Conservation (phyloP, 2,797 vertebrate genomes). For the Cheirogaleus major region DNA sequence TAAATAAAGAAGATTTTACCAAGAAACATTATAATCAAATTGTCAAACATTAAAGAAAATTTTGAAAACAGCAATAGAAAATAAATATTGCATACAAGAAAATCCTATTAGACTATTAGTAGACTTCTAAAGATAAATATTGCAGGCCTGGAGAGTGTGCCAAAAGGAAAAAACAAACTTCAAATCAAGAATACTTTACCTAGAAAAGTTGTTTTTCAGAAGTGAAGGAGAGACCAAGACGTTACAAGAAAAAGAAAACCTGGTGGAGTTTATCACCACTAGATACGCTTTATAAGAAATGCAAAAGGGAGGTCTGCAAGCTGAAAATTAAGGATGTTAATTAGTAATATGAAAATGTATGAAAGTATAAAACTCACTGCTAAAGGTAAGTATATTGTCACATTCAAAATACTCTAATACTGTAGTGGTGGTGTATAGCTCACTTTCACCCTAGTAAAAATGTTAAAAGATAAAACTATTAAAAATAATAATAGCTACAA, state of each 20-base stretch:
- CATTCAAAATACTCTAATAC: background rate
- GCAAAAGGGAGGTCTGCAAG: background rate
- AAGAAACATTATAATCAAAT: background rate
- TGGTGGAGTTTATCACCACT: background rate
- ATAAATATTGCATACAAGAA: background rate
- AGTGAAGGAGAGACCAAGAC: background rate
- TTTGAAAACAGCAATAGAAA: background rate
- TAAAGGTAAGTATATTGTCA: background rate
- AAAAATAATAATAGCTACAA: background rate
- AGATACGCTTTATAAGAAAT: background rate
- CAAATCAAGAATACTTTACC: background rate
- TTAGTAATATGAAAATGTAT: background rate
- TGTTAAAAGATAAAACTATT: background rate
- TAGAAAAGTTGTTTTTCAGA: background rate
- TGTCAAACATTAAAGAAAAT: background rate
- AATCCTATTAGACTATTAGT: background rate
- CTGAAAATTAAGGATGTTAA: background rate
- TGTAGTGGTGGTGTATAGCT: background rate
- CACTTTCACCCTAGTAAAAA: background rate
- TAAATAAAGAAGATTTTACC: background rate
- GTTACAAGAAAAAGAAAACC: background rate
- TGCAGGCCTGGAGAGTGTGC: background rate
- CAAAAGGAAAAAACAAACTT: background rate
- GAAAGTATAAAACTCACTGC: background rate
- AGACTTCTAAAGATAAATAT: background rate